phyloP scores from a whole-genome alignment of 2,888 invertebrate genomes.

The Leptinotarsa tumamoca region DNA sequence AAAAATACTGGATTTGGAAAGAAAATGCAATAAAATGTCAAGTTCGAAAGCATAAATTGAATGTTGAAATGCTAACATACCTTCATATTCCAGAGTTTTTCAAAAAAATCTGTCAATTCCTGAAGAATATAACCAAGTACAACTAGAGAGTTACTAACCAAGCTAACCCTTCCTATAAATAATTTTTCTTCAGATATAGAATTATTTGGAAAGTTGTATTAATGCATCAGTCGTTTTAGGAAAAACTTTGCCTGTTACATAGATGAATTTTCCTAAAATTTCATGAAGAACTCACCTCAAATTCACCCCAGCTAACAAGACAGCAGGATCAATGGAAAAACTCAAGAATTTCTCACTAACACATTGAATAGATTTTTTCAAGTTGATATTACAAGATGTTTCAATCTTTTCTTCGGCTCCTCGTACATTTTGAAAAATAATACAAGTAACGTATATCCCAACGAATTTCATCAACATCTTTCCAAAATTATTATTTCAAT shows the following conservation, averaged over 20 bases:
- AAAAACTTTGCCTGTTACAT: too few relatives aligned
- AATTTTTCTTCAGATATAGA: too few relatives aligned
- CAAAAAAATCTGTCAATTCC: too few relatives aligned
- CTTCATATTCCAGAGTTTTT: too few relatives aligned
- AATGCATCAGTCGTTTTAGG: too few relatives aligned
- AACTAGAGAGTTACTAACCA: too few relatives aligned
- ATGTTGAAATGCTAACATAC: too few relatives aligned
- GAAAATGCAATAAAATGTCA: not conserved
- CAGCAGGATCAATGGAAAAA: constrained; percentile 78
- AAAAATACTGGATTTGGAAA: not conserved
- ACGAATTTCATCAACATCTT: constrained; percentile 10
- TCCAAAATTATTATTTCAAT: constrained; percentile 1
- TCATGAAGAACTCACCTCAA: constrained; percentile 61
- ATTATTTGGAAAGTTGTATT: too few relatives aligned
- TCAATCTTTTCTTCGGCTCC: constrained; percentile 41
- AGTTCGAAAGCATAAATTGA: not conserved
- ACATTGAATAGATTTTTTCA: constrained; percentile 73
- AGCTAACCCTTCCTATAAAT: too few relatives aligned
- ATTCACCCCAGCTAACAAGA: constrained; percentile 69
- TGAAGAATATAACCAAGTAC: too few relatives aligned
- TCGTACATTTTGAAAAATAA: constrained; percentile 15
- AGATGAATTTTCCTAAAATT: not conserved
- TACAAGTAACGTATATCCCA: constrained; percentile 18
- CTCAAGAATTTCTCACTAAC: constrained; percentile 80
- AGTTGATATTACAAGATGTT: constrained; percentile 67